phyloP scores from a whole-genome alignment of 2,797 vertebrate species.

The Argya squamiceps region DNA sequence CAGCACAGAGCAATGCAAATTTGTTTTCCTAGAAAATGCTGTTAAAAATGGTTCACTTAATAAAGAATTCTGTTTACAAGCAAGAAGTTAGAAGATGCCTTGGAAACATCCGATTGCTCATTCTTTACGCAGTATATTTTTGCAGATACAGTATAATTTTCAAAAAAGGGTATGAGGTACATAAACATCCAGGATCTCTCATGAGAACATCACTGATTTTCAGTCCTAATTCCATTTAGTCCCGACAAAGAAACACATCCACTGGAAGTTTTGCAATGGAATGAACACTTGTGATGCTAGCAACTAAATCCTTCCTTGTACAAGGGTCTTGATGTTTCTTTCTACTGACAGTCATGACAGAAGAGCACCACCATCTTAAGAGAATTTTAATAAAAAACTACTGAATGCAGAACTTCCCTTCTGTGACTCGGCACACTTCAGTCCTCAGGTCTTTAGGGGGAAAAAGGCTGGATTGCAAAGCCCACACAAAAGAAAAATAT shows the following conservation, averaged over 20 bases:
- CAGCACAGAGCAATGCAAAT: neutral
- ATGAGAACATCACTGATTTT: neutral
- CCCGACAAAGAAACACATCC: neutral
- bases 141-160: neutral
- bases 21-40: neutral
- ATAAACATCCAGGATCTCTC: neutral
- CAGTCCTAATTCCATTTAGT: neutral
- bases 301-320: neutral
- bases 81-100: neutral
- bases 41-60: neutral
- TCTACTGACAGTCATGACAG: neutral
- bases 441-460: neutral
- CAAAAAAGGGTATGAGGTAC: neutral
- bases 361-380: neutral
- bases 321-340: neutral
- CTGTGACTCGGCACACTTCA: neutral
- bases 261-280: neutral
- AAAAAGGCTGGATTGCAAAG: neutral
- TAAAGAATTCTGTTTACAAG: slow-evolving; percentile 25
- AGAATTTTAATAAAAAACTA: neutral
- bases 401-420: neutral
- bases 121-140: neutral
- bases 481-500: neutral
- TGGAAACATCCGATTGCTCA: neutral
- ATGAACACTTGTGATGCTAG: neutral